Percentiles rank a stretch among this genome's conserved stretches.
Evolutionary conservation across 2,797 vertebrate species (phyloP).

Genomic region (Natrix natrix): DNA sequence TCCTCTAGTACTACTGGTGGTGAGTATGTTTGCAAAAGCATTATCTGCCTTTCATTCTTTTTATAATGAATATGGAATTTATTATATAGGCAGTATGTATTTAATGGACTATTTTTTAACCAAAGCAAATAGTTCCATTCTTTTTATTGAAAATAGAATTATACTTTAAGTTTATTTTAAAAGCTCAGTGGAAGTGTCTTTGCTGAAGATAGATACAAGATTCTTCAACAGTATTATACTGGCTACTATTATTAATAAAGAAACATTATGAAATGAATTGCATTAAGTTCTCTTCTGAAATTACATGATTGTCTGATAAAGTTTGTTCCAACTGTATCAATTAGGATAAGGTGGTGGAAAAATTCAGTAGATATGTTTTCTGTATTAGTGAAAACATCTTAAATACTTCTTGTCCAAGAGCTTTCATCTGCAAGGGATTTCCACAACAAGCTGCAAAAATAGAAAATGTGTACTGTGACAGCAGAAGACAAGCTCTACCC

Average conservation of each 20-base stretch:
- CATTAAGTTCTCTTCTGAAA: not conserved
- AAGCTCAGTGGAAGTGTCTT: not conserved
- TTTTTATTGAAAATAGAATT: not conserved
- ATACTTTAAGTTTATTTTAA: not conserved
- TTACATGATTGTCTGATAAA: not conserved
- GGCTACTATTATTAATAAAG: not conserved
- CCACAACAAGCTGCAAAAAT: not conserved
- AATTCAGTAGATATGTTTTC: not conserved
- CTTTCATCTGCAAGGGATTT: not conserved
- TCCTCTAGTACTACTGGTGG: constrained; percentile 96
- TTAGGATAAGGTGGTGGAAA: not conserved
- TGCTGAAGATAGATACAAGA: not conserved
- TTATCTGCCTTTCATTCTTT: not conserved
- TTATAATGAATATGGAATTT: not conserved
- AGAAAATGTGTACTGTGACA: not conserved
- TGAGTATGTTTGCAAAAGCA: constrained; percentile 62
- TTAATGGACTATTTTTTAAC: not conserved
- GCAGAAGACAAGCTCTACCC: not conserved
- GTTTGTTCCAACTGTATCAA: not conserved
- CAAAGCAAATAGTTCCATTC: not conserved
- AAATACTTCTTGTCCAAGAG: not conserved
- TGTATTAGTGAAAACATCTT: not conserved
- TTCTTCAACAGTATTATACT: not conserved
- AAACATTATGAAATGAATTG: not conserved
- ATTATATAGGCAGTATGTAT: not conserved